Conservation (phyloP, 2,888 invertebrate genomes). For the Phengaris arion region DNA sequence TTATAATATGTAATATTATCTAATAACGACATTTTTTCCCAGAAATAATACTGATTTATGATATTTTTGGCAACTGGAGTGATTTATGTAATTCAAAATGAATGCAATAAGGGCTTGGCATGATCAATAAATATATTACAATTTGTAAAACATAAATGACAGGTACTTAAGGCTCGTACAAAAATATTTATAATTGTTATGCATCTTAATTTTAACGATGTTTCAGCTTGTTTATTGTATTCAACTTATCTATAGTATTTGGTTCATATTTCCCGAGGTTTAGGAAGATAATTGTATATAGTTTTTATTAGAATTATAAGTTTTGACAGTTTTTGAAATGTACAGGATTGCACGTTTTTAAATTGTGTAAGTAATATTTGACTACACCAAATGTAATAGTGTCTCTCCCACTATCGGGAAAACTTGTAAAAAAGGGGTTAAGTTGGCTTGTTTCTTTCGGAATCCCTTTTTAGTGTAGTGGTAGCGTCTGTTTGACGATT, state of each 20-base stretch:
- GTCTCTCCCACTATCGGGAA: neutral
- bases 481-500: neutral
- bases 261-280: neutral
- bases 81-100: neutral
- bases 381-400: conserved; percentile 10
- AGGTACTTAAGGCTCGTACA: conserved; percentile 17
- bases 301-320: conserved; percentile 17
- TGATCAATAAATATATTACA: neutral
- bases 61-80: neutral
- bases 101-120: neutral
- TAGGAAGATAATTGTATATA: conserved; percentile 15
- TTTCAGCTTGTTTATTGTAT: conserved; percentile 11
- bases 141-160: neutral
- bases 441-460: neutral
- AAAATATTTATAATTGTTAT: conserved; percentile 15
- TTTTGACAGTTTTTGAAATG: conserved; percentile 15
- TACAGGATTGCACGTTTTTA: neutral
- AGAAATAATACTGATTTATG: too few species aligned
- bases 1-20: neutral
- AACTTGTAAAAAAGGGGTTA: neutral
- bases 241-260: neutral
- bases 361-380: conserved; percentile 13
- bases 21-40: neutral
- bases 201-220: conserved; percentile 12
- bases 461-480: conserved; percentile 8